Percentiles rank a stretch among this genome's conserved stretches.
Conservation (phyloP, 2,113 vertebrate genomes). For the Bostrychus sinensis region DNA sequence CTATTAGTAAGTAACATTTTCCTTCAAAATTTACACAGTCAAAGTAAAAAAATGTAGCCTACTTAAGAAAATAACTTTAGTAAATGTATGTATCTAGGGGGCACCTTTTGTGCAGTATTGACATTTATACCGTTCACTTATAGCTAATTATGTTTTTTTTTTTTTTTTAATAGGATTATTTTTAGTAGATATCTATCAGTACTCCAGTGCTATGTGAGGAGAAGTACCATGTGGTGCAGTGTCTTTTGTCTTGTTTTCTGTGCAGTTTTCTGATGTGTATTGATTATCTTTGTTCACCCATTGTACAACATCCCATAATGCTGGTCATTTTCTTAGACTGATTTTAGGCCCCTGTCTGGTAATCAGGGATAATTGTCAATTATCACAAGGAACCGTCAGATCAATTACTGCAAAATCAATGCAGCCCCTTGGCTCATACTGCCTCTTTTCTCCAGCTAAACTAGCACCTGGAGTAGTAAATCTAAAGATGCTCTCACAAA, state of each 20-base stretch:
- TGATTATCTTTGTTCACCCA: slow-evolving; percentile 78
- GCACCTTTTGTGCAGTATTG: no score
- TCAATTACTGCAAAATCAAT: slow-evolving; percentile 84
- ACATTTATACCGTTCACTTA: slow-evolving; percentile 13
- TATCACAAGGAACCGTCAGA: slow-evolving; percentile 85
- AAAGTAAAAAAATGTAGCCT: no score
- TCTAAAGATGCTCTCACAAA: slow-evolving; percentile 33
- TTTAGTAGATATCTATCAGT: slow-evolving; percentile 12
- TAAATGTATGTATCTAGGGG: no score
- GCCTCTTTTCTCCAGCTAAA: slow-evolving; percentile 56
- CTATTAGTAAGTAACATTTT: no score
- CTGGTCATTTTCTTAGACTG: slow-evolving; percentile 80
- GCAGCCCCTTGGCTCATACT: slow-evolving; percentile 67
- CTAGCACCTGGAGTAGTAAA: slow-evolving; percentile 55
- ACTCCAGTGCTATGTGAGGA: slow-evolving; percentile 23
- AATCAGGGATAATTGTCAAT: slow-evolving; percentile 87
- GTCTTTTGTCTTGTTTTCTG: slow-evolving; percentile 63
- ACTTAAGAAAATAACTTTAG: no score
- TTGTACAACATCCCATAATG: slow-evolving; percentile 81
- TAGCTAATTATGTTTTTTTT: slow-evolving; percentile 10
- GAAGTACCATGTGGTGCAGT: slow-evolving; percentile 45
- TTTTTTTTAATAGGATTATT: slow-evolving; percentile 27
- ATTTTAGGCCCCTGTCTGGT: slow-evolving; percentile 81
- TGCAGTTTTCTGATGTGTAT: slow-evolving; percentile 74
- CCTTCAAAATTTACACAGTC: no score